Evolutionary conservation across 2,113 vertebrate genomes (phyloP), one percentile per base, ranked within the genome.

Genomic region (Setophaga petechia): DNA sequence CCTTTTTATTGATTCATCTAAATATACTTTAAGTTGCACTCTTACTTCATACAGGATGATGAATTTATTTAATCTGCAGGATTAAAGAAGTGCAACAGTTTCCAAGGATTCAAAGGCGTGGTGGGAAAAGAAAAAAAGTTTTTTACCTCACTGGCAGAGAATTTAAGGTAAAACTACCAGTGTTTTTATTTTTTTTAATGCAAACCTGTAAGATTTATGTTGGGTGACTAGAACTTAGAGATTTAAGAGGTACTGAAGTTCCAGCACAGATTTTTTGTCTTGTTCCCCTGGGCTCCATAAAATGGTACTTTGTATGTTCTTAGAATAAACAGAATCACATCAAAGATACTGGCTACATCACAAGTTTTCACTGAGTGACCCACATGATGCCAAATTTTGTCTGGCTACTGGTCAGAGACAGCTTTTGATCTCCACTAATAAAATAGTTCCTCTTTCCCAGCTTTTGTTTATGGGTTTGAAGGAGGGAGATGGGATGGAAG

Each of bases 341-440:
- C 91, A 96, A 89, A 97, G 93, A 15, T 81, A 35, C 37, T 27
- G 52, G 30, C 79, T 84, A 51, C 47, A 69, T 94, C 92, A 86
- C 94, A 94, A 95, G 94, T 67, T 87, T 78, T 79, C 33, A 35
- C 55, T 41, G 73, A 74, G 65, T 71, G 43, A 63, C 68, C 91
- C 89, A 81, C 80, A 22, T 89, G 91, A 96, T 86, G 33, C 69
- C 66, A 41, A 30, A 77, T 84, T 92, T 78, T 91, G 77, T 71
- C 83, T 89, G 84, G 39, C 73, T 68, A 4, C 54, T 63, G 15
- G 44, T 90, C 86, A 81, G 91, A 92, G 71, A 2, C 47, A 52
- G 72, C 72, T 93, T 95, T 95, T 96, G 81, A 94, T 95, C 90
- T 93, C 43, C 0, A 0, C 33, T 83, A 10, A 49, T 80, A 41